A percentile compares a stretch with the other conserved stretches of the same genome.
phyloP scores from a whole-genome alignment of 1,140 invertebrate species.

The Philopotamus ludificatus region DNA sequence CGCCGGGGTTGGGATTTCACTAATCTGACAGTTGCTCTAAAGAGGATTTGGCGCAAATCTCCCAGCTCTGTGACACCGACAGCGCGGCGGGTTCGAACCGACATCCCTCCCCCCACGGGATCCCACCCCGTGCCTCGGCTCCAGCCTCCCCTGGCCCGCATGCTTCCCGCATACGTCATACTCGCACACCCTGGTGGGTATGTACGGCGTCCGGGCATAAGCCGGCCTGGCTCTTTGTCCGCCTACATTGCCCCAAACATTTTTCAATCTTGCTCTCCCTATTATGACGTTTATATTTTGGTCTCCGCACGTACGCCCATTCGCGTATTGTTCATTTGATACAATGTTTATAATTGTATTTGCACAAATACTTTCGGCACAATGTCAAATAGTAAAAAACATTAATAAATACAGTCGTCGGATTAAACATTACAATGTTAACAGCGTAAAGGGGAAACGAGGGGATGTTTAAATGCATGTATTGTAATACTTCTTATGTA shows the following conservation, averaged over 20 bases:
- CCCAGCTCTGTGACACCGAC: conserved; percentile 28
- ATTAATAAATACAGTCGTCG: too few relatives aligned
- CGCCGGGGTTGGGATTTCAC: conserved; percentile 26
- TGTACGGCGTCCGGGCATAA: neutral
- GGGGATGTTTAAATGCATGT: too few relatives aligned
- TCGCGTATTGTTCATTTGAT: too few relatives aligned
- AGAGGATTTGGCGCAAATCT: conserved; percentile 36
- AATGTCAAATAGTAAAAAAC: too few relatives aligned
- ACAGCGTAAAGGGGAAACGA: too few relatives aligned
- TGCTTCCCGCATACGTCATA: too few relatives aligned
- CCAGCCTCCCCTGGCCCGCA: neutral
- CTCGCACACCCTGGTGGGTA: neutral
- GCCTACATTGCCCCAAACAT: neutral
- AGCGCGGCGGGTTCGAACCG: conserved; percentile 10
- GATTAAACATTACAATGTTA: too few relatives aligned
- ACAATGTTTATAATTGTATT: too few relatives aligned
- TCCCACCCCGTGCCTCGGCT: neutral
- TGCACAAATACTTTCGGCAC: too few relatives aligned
- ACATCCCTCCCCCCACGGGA: neutral
- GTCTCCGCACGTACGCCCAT: too few relatives aligned
- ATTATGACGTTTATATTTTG: neutral
- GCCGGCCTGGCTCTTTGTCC: neutral
- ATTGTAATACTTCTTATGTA: too few relatives aligned
- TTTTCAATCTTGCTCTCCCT: neutral
- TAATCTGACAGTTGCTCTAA: conserved; percentile 41